A percentile compares a stretch with the other conserved stretches of the same genome.
Conservation (phyloP, 1,140 invertebrate genomes). For the Neuroterus valhalla region DNA sequence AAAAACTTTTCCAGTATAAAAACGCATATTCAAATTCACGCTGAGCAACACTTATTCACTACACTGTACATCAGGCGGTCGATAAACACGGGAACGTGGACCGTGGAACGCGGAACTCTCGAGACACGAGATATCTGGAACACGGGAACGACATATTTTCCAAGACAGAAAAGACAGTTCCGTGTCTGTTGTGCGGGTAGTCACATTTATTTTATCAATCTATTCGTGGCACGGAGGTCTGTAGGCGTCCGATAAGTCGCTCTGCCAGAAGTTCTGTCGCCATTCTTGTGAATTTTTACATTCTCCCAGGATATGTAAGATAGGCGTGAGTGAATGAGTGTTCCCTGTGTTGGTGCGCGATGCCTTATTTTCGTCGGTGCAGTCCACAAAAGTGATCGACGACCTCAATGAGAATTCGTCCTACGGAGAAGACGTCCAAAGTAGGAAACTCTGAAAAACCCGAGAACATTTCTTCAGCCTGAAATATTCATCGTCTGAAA, state of each 20-base stretch:
- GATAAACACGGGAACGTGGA: neutral
- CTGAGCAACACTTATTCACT: neutral
- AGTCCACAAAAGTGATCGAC: conserved; percentile 10
- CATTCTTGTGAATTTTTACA: neutral
- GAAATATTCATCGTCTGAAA: neutral
- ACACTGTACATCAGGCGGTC: conserved; percentile 20
- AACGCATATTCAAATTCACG: neutral
- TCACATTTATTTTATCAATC: no score
- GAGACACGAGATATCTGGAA: conserved; percentile 7
- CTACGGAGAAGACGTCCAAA: neutral
- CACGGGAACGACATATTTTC: neutral
- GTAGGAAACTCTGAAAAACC: neutral
- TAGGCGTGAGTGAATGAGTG: conserved; percentile 15
- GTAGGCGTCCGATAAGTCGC: no score
- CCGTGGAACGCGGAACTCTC: conserved; percentile 6
- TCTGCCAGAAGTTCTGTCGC: neutral
- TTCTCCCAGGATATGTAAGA: conserved; percentile 12
- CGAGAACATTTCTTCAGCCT: neutral
- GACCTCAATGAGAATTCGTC: conserved; percentile 9
- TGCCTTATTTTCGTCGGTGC: conserved; percentile 26
- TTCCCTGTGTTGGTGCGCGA: conserved; percentile 19
- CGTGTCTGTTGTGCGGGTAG: no score
- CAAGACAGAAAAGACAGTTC: neutral
- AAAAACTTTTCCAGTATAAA: neutral
- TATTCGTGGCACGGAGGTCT: no score